These are phyloP conservation scores for Globia sparganii DNA, from an alignment of 2,888 invertebrate species.

Conservation along the genomic window DNA sequence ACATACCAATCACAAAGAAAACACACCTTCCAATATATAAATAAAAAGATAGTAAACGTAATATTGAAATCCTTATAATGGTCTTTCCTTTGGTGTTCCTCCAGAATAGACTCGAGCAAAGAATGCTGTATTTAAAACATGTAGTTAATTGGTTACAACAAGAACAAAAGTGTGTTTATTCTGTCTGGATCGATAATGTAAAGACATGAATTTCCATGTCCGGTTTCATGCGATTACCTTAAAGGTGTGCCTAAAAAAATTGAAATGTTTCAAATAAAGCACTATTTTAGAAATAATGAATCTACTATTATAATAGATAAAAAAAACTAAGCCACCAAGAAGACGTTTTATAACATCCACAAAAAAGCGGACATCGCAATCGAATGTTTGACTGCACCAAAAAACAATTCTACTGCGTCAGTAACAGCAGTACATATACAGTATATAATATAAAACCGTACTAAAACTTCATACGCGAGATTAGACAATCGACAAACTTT, in stretches of 20 bases:
- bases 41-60: too few relatives aligned
- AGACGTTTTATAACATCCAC: neutral
- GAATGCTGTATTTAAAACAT: neutral
- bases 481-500: conserved; percentile 49
- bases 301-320: too few relatives aligned
- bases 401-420: neutral
- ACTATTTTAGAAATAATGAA: neutral
- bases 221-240: neutral
- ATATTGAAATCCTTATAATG: too few relatives aligned
- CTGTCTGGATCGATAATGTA: neutral
- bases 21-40: too few relatives aligned
- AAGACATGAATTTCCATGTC: neutral
- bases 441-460: conserved; percentile 25
- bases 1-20: neutral
- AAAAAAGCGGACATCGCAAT: conserved; percentile 14
- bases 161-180: neutral
- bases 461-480: conserved; percentile 34
- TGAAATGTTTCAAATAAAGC: neutral
- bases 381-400: neutral
- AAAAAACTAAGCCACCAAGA: neutral
- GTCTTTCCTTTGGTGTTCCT: too few relatives aligned
- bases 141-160: too few relatives aligned
- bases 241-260: neutral
- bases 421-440: neutral
- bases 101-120: neutral